Base-by-base conservation (phyloP, 1,140 invertebrate species). In the Drosophila seguyi region DNA sequence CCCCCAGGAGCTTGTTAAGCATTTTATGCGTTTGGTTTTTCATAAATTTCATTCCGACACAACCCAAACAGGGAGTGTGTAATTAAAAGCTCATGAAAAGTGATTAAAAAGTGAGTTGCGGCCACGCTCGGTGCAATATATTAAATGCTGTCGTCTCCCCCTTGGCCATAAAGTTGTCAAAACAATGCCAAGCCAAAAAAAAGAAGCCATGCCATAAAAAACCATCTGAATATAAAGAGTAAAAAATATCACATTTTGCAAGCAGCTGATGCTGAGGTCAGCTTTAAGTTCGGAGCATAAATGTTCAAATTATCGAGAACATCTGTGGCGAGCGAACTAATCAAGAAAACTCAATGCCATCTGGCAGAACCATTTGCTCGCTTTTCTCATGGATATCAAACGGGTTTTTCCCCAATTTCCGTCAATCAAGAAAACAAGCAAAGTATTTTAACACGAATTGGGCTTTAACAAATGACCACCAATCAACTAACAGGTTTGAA, bases 21-120 rank as follows among this genome's bases (percentile, higher is more conserved):
- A 81, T 82, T 77, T 81, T 81, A 81, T 81, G 79, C 74, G 74
- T 81, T 77, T 55, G 73, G 60, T 81, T 81, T 82, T 81, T 79
- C 73, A 80, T 80, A 77, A 85, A 77, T 81, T 85, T 85, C 31
- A 68, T 48, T 66, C 65, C 60, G 66, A 67, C 56, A 50, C 74
- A 76, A 59, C 56, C 56, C 63, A 34, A 76, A 69, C 73, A 50
- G 16, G 25, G 62, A 62, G 65, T 66, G 47, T 87, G 79, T 86
- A 86, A 86, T 86, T 86, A 86, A 86, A 86, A 86, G 83, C 83
- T 87, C 83, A 86, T 86, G 83, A 86, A 86, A 86, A 86, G 83
- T 86, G 83, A 86, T 86, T 86, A 86, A 86, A 86, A 86, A 86
- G 84, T 86, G 82, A 86, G 85, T 81, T 86, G 83, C 62, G 77